phyloP scores from a whole-genome alignment of 2,797 vertebrate species.

The Eurystomus glaucurus region DNA sequence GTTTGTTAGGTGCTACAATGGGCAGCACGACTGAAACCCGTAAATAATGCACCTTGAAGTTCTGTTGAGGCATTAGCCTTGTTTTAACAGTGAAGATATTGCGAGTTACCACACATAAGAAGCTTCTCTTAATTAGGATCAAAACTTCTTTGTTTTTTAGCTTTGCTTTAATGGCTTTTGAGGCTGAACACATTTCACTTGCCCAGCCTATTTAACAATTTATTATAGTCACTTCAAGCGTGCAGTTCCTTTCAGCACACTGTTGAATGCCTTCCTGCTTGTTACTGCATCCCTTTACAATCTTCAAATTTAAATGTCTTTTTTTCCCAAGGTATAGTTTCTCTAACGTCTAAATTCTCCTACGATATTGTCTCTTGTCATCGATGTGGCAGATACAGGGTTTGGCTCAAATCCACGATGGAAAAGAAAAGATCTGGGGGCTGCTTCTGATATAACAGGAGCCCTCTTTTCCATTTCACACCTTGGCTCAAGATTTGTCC shows the following conservation, averaged over 20 bases:
- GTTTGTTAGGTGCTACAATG: slow-evolving; percentile 29
- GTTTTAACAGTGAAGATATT: slow-evolving; percentile 52
- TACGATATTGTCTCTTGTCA: fast-evolving
- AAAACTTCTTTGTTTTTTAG: slow-evolving; percentile 31
- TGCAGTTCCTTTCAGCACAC: background rate
- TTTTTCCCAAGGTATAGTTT: background rate
- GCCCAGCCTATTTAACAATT: background rate
- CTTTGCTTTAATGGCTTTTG: slow-evolving; percentile 10
- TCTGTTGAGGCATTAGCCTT: slow-evolving; percentile 43
- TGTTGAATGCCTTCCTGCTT: background rate
- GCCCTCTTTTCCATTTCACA: background rate
- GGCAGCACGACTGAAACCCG: slow-evolving; percentile 15
- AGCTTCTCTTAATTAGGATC: slow-evolving; percentile 52
- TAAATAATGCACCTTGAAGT: slow-evolving; percentile 64
- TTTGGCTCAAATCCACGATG: background rate
- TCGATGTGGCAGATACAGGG: fast-evolving
- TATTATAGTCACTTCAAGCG: slow-evolving; percentile 2
- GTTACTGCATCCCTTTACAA: background rate
- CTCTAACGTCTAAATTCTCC: background rate
- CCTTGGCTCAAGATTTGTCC: background rate
- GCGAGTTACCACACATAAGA: background rate
- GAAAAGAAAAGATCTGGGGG: background rate
- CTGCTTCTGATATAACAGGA: background rate
- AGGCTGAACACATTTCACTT: background rate
- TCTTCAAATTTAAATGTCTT: background rate